A percentile compares a stretch with the other conserved stretches of the same genome.
Evolutionary conservation across 1,140 invertebrate genomes (phyloP).

Genomic region (Sminthurinus signatus): DNA sequence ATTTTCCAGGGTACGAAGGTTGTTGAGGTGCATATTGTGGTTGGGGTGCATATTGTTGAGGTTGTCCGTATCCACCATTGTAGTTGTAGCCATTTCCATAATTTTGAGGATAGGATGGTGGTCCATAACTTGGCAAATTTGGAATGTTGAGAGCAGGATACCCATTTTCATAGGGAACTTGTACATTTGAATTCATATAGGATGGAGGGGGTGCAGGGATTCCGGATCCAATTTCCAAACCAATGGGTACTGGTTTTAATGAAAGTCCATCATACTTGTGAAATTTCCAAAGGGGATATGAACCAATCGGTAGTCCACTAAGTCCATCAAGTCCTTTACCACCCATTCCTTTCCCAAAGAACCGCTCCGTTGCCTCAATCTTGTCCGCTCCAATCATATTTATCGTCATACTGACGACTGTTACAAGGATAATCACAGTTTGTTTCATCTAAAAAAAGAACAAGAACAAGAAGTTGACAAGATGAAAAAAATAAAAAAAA

Average conservation of each 20-base stretch:
- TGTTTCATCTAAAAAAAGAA: no score
- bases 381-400: not conserved
- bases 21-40: not conserved
- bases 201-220: constrained; percentile 22
- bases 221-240: constrained; percentile 34
- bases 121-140: not conserved
- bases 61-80: not conserved
- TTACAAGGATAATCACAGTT: not conserved
- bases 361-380: not conserved
- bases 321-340: not conserved
- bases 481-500: no score
- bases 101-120: not conserved
- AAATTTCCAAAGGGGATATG: constrained; percentile 41
- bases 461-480: no score
- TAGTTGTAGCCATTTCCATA: not conserved
- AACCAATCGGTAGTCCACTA: constrained; percentile 19
- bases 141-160: no score
- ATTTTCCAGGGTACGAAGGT: not conserved
- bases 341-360: not conserved
- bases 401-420: not conserved
- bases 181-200: constrained; percentile 2
- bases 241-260: constrained; percentile 36
- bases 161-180: not conserved
- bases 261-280: constrained; percentile 39
- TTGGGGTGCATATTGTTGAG: not conserved